phyloP scores from a whole-genome alignment of 2,888 invertebrate genomes.

The Sycophila texana region DNA sequence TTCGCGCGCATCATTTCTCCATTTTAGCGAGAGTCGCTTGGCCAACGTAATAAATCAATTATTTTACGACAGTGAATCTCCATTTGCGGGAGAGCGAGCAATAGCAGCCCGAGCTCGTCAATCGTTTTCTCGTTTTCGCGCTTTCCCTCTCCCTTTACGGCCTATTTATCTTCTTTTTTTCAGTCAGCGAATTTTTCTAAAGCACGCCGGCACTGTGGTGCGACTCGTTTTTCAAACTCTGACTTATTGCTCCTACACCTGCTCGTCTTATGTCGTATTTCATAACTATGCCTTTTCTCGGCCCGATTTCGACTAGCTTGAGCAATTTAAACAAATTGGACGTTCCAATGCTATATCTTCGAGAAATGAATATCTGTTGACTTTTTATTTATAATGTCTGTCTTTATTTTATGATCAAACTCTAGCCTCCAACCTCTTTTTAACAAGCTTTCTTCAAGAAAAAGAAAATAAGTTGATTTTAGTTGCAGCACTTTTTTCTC shows the following conservation, averaged over 20 bases:
- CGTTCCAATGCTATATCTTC: too few species aligned
- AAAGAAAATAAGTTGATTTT: too few species aligned
- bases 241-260: not conserved
- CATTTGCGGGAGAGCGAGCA: constrained; percentile 41
- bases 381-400: too few species aligned
- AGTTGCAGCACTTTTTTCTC: too few species aligned
- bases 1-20: constrained; percentile 52
- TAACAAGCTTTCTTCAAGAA: too few species aligned
- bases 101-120: constrained; percentile 13
- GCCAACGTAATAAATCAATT: constrained; percentile 58
- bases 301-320: too few species aligned
- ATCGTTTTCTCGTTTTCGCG: constrained; percentile 1
- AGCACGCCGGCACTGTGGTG: not conserved
- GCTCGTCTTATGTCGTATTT: not conserved
- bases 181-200: constrained; percentile 9
- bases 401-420: too few species aligned
- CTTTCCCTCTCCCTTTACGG: too few species aligned
- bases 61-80: constrained; percentile 58
- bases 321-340: not conserved
- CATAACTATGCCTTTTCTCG: too few species aligned
- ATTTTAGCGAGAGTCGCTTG: constrained; percentile 46
- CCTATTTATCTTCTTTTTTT: too few species aligned
- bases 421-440: too few species aligned
- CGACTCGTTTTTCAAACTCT: constrained; percentile 18
- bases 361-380: too few species aligned